Base-by-base conservation (phyloP, 2,888 invertebrate genomes). In the Suillia variegata region DNA sequence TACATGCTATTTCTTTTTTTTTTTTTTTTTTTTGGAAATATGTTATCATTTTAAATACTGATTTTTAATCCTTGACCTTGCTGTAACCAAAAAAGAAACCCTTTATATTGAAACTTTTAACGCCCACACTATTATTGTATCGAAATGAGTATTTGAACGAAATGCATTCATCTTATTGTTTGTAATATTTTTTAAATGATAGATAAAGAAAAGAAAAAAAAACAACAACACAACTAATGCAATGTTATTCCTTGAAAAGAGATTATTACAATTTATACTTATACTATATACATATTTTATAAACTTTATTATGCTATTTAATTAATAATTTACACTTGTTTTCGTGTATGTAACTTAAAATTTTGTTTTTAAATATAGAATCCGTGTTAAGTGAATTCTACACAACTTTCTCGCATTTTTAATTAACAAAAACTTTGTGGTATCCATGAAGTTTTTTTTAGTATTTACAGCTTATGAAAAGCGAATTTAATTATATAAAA, bases 171-270 rank as follows among this genome's bases (percentile, higher is more conserved):
- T 45, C 64, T 62, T 54, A 21, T 49, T 60, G 45, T 34, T 56
- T 54, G 48, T 45, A 54, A 57, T 55, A 55, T 61, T 50, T 57
- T 18, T 51, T 50, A 26, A 26, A 51, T 51, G 31, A 67, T 72
- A 70, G 38, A 5, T 38, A 38, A 38, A 38, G 3, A 48, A 47
- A 31, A 21, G 18, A 69, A 66, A 71, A 38, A n/a, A n/a, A n/a
- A n/a, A n/a, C n/a, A n/a, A n/a, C n/a, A n/a, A n/a, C n/a, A 45
- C 51, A 74, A 74, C 71, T 71, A n/a, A 68, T 73, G 70, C 71
- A 74, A 75, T 74, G 74, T 76, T 76, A 75, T 74, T 76, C 70
- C 74, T 73, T 75, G 52, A 68, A 72, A 71, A 71, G 70, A 75
- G 73, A 77, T 75, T 74, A 78, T 75, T 75, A 71, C 63, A 70